Evolutionary conservation across 2,888 invertebrate genomes (phyloP).

Genomic region (Acronicta aceris): DNA sequence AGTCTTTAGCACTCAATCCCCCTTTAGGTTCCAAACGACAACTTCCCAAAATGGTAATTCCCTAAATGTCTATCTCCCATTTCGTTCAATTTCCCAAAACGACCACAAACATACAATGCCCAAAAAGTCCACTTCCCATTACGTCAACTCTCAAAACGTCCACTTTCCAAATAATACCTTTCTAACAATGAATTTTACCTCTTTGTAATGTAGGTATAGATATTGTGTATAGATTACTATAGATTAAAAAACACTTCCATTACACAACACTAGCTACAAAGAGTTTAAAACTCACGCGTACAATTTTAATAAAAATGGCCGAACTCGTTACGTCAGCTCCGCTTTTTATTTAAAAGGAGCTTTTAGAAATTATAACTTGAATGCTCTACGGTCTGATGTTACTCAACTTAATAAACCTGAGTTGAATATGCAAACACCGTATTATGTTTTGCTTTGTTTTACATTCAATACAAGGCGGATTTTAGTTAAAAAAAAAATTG

Average conservation of each 20-base stretch:
- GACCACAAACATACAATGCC: too few species aligned
- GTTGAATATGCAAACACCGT: conserved; percentile 3
- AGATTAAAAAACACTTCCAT: not conserved
- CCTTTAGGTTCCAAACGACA: too few species aligned
- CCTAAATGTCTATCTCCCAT: too few species aligned
- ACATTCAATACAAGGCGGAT: not conserved
- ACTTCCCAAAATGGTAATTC: too few species aligned
- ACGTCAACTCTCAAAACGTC: too few species aligned
- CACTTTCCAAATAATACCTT: too few species aligned
- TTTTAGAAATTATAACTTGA: conserved; percentile 33
- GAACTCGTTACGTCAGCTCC: conserved; percentile 27
- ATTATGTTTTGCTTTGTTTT: not conserved
- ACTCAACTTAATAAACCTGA: conserved; percentile 6
- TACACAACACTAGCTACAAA: conserved; percentile 11
- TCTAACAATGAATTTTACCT: too few species aligned
- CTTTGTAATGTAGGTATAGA: not conserved
- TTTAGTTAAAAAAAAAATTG: too few species aligned
- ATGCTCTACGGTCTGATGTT: conserved; percentile 5
- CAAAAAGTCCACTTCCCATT: too few species aligned
- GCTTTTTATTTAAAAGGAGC: conserved; percentile 29
- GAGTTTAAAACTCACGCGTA: conserved; percentile 15
- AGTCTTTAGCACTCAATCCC: too few species aligned
- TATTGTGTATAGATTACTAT: too few species aligned
- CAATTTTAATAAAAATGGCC: conserved; percentile 12
- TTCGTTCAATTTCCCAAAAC: too few species aligned